Conservation (phyloP, 2,797 vertebrate species). For the Enteromius paludinosus region DNA sequence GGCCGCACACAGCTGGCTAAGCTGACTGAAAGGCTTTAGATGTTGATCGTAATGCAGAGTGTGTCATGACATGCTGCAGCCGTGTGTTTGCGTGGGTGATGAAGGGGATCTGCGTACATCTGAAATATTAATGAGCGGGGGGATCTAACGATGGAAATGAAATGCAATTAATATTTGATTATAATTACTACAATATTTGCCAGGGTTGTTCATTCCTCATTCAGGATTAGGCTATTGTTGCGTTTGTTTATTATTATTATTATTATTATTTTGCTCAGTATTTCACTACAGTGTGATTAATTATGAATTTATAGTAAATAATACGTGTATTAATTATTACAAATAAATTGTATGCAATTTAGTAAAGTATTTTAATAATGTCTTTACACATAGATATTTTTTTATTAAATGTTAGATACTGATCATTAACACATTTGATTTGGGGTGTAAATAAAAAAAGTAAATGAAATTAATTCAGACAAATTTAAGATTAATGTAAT, state of each 20-base stretch:
- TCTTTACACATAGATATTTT: slow-evolving; percentile 34
- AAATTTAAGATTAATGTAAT: not conserved
- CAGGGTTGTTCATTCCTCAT: not conserved
- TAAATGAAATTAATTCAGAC: not conserved
- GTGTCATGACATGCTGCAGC: slow-evolving; percentile 27
- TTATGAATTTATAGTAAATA: not conserved
- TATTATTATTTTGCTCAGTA: not conserved
- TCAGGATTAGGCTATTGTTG: not conserved
- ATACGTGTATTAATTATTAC: not conserved
- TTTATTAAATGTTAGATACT: slow-evolving; percentile 50
- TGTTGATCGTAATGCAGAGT: slow-evolving; percentile 43
- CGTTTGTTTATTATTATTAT: too few species aligned
- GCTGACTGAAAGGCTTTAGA: slow-evolving; percentile 53
- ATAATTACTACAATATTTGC: not conserved
- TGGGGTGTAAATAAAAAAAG: not conserved
- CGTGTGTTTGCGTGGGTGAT: slow-evolving; percentile 44
- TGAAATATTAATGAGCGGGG: not conserved
- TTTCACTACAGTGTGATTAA: not conserved
- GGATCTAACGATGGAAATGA: not conserved
- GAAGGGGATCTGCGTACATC: slow-evolving; percentile 27
- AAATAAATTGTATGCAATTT: not conserved
- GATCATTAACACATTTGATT: slow-evolving; percentile 62
- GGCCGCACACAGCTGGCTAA: slow-evolving; percentile 59
- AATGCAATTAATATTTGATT: slow-evolving; percentile 21
- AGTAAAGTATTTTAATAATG: not conserved